Evolutionary conservation across 2,888 invertebrate species (phyloP), one percentile per base, ranked within the genome.

Genomic region (Seladonia tumulorum): DNA sequence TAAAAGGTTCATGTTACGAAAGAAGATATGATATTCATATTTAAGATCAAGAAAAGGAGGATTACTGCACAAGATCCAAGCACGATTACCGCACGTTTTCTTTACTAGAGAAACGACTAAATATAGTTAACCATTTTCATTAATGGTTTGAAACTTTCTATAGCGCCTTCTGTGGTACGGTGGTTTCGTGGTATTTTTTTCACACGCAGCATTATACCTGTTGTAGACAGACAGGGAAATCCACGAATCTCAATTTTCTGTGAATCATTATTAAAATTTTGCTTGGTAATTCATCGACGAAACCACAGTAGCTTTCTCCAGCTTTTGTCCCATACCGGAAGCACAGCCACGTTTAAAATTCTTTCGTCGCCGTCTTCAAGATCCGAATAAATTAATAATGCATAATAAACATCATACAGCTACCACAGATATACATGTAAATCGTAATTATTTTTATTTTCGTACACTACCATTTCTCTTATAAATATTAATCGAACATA

Each of bases 301-400:
- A 85, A 87, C 81, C 88, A 57, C 86, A 76, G 79, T 85, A 83
- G 89, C 81, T 91, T 88, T 90, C 90, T 84, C 87, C 42, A 35
- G 22, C 45, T 82, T 72, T 81, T 63, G n/a, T 71, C 42, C 8
- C 2, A 14, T 49, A 29, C 68, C 66, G 8, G 25, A 47, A 66
- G 39, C 29, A 35, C 49, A 18, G 22, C 49, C 75, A 25, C 49
- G 68, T 72, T 71, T 81, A 53, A 63, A 25, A 53, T 76, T 60
- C 74, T 29, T n/a, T 70, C 10, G 16, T 42, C 29, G 60, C 45
- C 29, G 47, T 25, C 22, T 49, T 68, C 18, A 8, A 35, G 8
- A 18, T 2, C 8, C 2, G 35, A 66, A 66, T 35, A 66, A 35
- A 66, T 66, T 66, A 66, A 35, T 35, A 29, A 66, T 66, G 16